Conservation (phyloP, 2,113 vertebrate genomes). For the Coregonus clupeaformis region DNA sequence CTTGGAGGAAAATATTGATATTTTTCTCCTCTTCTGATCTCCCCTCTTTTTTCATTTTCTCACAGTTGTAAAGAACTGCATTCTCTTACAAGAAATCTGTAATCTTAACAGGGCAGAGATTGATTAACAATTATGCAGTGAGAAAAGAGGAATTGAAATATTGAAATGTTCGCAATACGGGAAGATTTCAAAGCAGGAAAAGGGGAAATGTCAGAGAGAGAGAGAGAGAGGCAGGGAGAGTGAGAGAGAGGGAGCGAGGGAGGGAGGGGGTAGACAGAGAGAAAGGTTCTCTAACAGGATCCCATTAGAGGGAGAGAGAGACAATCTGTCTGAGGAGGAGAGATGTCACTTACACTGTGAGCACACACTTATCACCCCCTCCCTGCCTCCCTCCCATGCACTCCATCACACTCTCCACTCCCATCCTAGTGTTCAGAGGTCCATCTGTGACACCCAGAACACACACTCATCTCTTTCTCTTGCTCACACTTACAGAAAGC, state of each 20-base stretch:
- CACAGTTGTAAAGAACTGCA: constrained; percentile 14
- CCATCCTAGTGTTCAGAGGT: constrained; percentile 18
- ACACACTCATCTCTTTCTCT: constrained; percentile 48
- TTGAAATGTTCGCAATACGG: constrained; percentile 46
- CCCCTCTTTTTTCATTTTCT: neutral
- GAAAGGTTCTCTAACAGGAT: constrained; percentile 50
- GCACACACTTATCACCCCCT: constrained; percentile 73
- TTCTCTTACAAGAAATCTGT: constrained; percentile 32
- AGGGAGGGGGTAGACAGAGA: constrained; percentile 14
- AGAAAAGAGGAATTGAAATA: constrained; percentile 43
- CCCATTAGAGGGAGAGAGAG: constrained; percentile 66
- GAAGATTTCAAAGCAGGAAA: constrained; percentile 22
- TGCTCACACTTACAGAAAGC: constrained; percentile 29
- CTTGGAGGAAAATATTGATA: constrained; percentile 58
- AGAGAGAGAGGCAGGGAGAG: constrained; percentile 15
- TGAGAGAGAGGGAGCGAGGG: constrained; percentile 35
- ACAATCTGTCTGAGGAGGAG: constrained; percentile 77
- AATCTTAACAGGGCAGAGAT: constrained; percentile 44
- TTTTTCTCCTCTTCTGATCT: constrained; percentile 17
- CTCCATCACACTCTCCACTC: constrained; percentile 9
- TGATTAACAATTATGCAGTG: constrained; percentile 58
- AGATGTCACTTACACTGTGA: constrained; percentile 75
- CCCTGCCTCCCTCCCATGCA: constrained; percentile 25
- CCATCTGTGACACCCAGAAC: constrained; percentile 41
- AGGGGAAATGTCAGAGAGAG: constrained; percentile 19